phyloP scores from a whole-genome alignment of 2,888 invertebrate species.

The Diachrysia chrysitis region DNA sequence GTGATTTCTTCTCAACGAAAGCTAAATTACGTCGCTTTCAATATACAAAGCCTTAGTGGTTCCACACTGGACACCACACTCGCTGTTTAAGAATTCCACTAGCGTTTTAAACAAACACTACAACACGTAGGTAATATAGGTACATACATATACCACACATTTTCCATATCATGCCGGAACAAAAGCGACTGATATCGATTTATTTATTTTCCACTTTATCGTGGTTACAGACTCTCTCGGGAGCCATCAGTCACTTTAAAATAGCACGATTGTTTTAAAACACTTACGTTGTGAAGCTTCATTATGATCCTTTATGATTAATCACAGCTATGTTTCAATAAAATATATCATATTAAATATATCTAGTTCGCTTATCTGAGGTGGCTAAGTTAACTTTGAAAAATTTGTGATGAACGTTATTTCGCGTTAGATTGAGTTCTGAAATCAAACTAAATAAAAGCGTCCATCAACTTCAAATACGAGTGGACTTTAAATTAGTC shows the following conservation, averaged over 20 bases:
- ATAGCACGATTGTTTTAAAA: slow-evolving; percentile 57
- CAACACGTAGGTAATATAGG: slow-evolving; percentile 19
- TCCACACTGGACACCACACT: neutral
- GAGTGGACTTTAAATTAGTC: slow-evolving; percentile 19
- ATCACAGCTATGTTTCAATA: slow-evolving; percentile 42
- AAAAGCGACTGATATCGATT: slow-evolving; percentile 57
- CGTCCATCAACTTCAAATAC: slow-evolving; percentile 20
- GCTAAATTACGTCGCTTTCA: neutral
- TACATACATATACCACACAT: slow-evolving; percentile 44
- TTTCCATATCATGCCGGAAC: slow-evolving; percentile 48
- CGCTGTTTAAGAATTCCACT: neutral
- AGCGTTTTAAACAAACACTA: slow-evolving; percentile 2
- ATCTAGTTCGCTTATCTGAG: slow-evolving; percentile 13
- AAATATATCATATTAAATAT: slow-evolving; percentile 25
- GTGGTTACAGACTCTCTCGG: slow-evolving; percentile 61
- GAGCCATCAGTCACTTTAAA: slow-evolving; percentile 67
- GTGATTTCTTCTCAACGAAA: neutral
- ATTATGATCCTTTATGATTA: slow-evolving; percentile 47
- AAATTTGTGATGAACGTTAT: slow-evolving; percentile 23
- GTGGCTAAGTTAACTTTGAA: slow-evolving; percentile 22
- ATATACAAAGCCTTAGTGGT: neutral
- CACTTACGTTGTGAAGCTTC: slow-evolving; percentile 46
- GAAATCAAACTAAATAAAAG: slow-evolving; percentile 19
- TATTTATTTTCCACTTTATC: slow-evolving; percentile 62
- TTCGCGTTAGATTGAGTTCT: slow-evolving; percentile 17